Base-by-base conservation (phyloP, 2,797 vertebrate genomes). In the Sebastes minor region DNA sequence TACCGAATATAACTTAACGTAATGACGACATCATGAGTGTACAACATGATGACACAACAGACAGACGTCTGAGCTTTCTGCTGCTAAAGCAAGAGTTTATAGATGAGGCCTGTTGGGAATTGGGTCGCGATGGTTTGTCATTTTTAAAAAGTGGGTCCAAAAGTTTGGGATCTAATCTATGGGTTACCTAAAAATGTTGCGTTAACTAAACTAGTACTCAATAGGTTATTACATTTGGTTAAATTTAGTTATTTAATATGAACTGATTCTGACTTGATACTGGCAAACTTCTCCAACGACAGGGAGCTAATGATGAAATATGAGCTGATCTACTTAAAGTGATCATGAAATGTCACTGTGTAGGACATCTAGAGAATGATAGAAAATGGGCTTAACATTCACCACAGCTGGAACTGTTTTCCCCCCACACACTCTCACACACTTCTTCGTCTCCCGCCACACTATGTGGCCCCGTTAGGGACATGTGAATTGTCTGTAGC, bases 401-500 rank as follows among this genome's bases (percentile, higher is more conserved):
- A 52, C 14, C 49, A 28, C 10, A 4, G 42, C 74, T 65, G 18
- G 14, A 73, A 22, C 25, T 42, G 63, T 63, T 61, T 76, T 25
- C 33, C 25, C 6, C 22, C 4, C 20, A 64, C 59, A 61, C 52
- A 42, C 49, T 57, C 61, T 38, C 71, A 8, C 22, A 52, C 59
- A 22, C 73, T 55, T 70, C 6, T 28, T 13, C 8, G 5, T 64
- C 68, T 74, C 62, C 70, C 76, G 6, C 62, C 22, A 0, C 55
- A 1, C 61, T 22, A 4, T 38, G 84, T 59, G 74, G 64, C 80
- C 80, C 80, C 62, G 28, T 16, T 74, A 74, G 85, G 72, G 77
- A 76, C 88, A 71, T 70, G 84, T 68, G 83, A 67, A 70, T 76
- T 82, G 85, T 90, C 82, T 80, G 71, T 13, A 25, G 87, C 1